Evolutionary conservation across 2,113 vertebrate genomes (phyloP), one percentile per base, ranked within the genome.

Genomic region (Lanius ludovicianus): DNA sequence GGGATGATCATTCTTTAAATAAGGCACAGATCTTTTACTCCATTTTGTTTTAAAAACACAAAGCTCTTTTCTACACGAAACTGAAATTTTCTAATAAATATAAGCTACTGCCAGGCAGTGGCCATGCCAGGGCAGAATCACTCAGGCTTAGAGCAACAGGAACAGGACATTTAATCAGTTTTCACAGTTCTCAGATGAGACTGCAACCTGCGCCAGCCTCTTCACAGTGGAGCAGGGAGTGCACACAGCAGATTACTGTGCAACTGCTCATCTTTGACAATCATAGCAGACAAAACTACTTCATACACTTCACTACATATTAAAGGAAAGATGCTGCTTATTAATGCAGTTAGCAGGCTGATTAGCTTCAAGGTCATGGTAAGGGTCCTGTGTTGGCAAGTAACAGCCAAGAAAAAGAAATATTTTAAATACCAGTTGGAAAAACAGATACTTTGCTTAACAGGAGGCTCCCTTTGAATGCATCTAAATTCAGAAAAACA

Each of bases 381-480:
- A 94, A 89, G 19, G 39, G 35, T 8, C 79, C 33, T 55, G 19
- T 50, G 62, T 16, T 77, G 27, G 81, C 68, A 89, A 49, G 18
- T 76, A 93, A 92, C n/a, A 88, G 46, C 42, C 46, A 53, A 79
- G 46, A 53, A 92, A 55, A 76, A 81, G 30, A 79, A 69, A 78
- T 37, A 64, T 65, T 79, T 49, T 62, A 91, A 94, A 91, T 75
- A 77, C 6, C 55, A 70, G 24, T 31, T 83, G 39, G 31, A 91
- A 93, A 91, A 96, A 89, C 11, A 91, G 78, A 70, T 37, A 67
- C 53, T 83, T 73, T 42, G 25, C 47, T 94, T 46, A 79, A 87
- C 44, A 87, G 21, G n/a, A 91, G 50, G n/a, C 15, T 93, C 11
- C 31, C 73, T 44, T 78, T 56, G 19, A 42, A 81, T 3, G 3